Evolutionary conservation across 2,797 vertebrate genomes (phyloP), one percentile per base, ranked within the genome.

Genomic region (Danio tinwini): DNA sequence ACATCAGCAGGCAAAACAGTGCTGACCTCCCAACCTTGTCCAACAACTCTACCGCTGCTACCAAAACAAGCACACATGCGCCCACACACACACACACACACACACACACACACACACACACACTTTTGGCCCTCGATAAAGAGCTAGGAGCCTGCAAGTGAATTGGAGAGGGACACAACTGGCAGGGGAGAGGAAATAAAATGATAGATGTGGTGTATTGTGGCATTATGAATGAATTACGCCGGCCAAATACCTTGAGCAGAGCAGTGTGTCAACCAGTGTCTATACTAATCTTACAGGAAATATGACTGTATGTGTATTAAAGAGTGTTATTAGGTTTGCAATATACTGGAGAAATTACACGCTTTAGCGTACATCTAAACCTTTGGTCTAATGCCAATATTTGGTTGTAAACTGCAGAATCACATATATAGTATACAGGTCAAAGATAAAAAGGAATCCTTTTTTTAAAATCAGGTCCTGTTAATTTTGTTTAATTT

Each of bases 181-280:
- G 87, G 80, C 83, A 88, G 88, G 90, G 85, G 81, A 83, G 87
- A 93, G 59, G 61, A 80, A 94, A 93, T 90, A 85, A 8, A 91
- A 96, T 97, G 96, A 98, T 96, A 94, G 95, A 98, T 96, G 95
- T 93, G 91, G 94, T 93, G 80, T 77, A 95, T 96, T 97, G 85
- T 87, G 87, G 94, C 94, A 95, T 96, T 95, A 96, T 96, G 96
- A 98, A 97, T 97, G 96, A 98, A 97, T 97, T 96, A 97, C 95
- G 95, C 95, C 94, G 94, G 87, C 93, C 95, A 96, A 96, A 97
- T 95, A 96, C 95, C 94, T 95, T 96, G 95, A 96, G 95, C 94
- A 95, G 94, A 94, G 93, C 93, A 93, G 93, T 94, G 95, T 95
- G 95, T 95, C 95, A 94, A 93, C 88, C 88, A 83, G 88, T 94